A percentile compares a stretch with the other conserved stretches of the same genome.
These are phyloP conservation scores for Phrixothrix hirtus DNA, from an alignment of 2,888 invertebrate species.

Conservation along the genomic window DNA sequence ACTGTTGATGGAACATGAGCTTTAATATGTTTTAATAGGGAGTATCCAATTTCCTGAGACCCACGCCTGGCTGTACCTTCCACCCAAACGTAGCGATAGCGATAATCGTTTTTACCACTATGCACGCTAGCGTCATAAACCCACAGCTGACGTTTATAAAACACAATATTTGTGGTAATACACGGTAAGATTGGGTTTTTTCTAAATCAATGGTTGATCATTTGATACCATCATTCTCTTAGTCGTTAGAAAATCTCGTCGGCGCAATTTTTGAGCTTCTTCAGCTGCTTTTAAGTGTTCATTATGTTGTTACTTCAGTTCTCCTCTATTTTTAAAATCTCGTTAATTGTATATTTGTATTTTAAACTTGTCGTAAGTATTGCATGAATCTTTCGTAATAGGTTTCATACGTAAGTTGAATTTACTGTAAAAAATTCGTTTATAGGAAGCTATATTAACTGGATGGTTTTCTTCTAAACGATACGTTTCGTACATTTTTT, in stretches of 20 bases:
- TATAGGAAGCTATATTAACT: no score
- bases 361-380: not conserved
- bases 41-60: not conserved
- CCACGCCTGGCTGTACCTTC: not conserved
- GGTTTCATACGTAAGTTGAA: not conserved
- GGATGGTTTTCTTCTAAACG: no score
- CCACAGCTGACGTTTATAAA: not conserved
- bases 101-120: not conserved
- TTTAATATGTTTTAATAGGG: not conserved
- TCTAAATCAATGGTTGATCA: not conserved
- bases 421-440: no score
- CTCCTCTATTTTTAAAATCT: not conserved
- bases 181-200: not conserved
- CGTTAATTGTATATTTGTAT: not conserved
- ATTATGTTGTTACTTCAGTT: not conserved
- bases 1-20: not conserved
- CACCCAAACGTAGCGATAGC: not conserved
- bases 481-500: no score
- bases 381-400: not conserved
- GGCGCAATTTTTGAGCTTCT: not conserved
- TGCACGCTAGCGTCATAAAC: not conserved
- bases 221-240: not conserved
- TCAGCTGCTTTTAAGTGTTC: not conserved
- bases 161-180: not conserved
- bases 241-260: not conserved